These are phyloP conservation scores for Brachionus plicatilis DNA, from an alignment of 1,140 invertebrate genomes.

Conservation along the genomic window DNA sequence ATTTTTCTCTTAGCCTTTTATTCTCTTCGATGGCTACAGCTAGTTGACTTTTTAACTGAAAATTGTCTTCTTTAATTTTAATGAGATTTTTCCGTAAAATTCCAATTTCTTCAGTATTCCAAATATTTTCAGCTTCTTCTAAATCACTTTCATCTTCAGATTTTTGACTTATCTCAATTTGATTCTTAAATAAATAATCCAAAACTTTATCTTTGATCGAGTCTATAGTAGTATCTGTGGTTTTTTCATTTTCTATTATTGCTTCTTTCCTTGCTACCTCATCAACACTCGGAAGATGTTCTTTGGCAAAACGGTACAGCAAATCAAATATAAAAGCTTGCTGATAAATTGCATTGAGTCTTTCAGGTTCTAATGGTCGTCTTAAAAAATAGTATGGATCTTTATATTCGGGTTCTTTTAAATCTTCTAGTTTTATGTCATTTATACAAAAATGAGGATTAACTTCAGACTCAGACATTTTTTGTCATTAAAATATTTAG, in stretches of 20 bases:
- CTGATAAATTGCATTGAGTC: slow-evolving; percentile 16
- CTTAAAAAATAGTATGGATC: slow-evolving; percentile 32
- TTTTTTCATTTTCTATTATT: background rate
- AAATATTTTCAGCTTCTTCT: background rate
- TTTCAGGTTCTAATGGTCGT: slow-evolving; percentile 31
- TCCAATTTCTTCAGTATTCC: background rate
- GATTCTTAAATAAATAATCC: slow-evolving; percentile 20
- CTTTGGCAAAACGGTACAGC: slow-evolving; percentile 28
- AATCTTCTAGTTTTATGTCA: slow-evolving; percentile 21
- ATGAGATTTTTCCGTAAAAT: slow-evolving; percentile 12
- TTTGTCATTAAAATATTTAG: background rate
- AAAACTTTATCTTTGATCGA: slow-evolving; percentile 28
- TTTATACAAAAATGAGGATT: background rate
- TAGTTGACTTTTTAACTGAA: background rate
- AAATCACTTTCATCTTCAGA: background rate
- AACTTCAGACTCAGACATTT: background rate
- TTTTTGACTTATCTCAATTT: background rate
- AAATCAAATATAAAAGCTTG: slow-evolving; percentile 38
- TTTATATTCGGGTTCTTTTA: background rate
- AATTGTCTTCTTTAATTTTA: slow-evolving; percentile 32
- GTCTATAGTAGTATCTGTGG: slow-evolving; percentile 4
- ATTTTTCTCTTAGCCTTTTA: background rate
- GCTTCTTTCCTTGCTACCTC: background rate
- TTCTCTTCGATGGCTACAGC: background rate
- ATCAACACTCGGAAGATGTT: background rate